Evolutionary conservation across 2,113 vertebrate species (phyloP).

Genomic region (Tilapia sparmanii): DNA sequence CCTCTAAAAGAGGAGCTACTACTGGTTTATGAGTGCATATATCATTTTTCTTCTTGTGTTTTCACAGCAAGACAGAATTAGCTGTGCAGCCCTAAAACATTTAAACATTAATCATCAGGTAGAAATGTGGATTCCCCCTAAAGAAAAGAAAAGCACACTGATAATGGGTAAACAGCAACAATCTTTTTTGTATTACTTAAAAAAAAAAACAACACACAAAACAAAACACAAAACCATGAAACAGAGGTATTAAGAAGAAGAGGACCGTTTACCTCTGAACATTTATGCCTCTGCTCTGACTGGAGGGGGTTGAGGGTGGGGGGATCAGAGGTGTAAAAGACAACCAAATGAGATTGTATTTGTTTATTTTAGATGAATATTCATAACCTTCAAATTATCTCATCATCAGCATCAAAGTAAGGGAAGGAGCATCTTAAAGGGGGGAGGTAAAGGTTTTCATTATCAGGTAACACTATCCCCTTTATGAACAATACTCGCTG

Average conservation of each 20-base stretch:
- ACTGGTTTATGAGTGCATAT: neutral
- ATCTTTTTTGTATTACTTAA: neutral
- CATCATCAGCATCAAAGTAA: neutral
- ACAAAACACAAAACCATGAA: neutral
- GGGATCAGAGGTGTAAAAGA: neutral
- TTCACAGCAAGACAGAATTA: neutral
- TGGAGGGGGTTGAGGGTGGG: neutral
- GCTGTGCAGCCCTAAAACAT: neutral
- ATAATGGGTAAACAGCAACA: neutral
- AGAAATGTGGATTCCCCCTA: neutral
- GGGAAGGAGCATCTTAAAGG: neutral
- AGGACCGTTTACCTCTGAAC: neutral
- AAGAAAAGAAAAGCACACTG: neutral
- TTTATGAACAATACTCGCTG: neutral
- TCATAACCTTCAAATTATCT: slow-evolving; percentile 1
- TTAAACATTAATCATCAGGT: neutral
- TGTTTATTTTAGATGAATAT: slow-evolving; percentile 19
- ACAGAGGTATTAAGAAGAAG: neutral
- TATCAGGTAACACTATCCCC: neutral
- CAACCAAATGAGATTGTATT: neutral
- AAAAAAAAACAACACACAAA: neutral
- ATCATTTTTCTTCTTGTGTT: neutral
- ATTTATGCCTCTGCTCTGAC: neutral
- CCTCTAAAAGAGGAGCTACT: neutral
- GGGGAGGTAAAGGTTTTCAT: neutral